Conservation (phyloP, 2,797 vertebrate species). For the Remorina albescens region DNA sequence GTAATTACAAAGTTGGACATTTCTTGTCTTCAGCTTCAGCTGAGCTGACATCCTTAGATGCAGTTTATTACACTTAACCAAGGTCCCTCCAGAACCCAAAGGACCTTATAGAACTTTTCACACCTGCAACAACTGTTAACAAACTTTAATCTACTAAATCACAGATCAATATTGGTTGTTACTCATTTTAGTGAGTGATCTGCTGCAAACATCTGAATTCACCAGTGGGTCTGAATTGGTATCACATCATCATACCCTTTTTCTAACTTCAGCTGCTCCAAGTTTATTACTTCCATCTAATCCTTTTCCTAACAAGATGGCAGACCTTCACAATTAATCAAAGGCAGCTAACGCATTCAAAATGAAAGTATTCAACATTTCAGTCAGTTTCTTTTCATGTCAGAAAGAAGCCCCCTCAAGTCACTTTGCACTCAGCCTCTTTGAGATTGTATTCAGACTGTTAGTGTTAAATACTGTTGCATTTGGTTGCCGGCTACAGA, state of each 20-base stretch:
- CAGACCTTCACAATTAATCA: conserved; percentile 23
- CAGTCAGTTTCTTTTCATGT: not conserved
- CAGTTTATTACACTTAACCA: not conserved
- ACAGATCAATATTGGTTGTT: not conserved
- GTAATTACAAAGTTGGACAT: not conserved
- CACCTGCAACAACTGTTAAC: not conserved
- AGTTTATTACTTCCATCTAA: conserved; percentile 9
- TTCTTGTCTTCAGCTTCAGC: not conserved
- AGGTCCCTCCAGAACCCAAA: not conserved
- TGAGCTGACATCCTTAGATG: not conserved
- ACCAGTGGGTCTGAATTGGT: conserved; percentile 2
- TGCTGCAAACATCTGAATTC: conserved; percentile 13
- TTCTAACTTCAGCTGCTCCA: not conserved
- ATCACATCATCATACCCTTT: conserved; percentile 7
- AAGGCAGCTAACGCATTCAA: conserved; percentile 18
- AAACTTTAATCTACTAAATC: not conserved
- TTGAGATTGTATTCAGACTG: conserved; percentile 2
- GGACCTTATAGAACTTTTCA: not conserved
- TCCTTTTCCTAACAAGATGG: conserved; percentile 23
- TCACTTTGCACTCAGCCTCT: conserved; percentile 16
- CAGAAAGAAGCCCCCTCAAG: conserved; percentile 30
- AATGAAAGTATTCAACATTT: conserved; percentile 34
- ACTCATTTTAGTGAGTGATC: not conserved
- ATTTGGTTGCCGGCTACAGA: conserved; percentile 10
- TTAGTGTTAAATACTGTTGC: conserved; percentile 2